These are phyloP conservation scores for Apocrypta bakeri DNA, from an alignment of 1,140 invertebrate species.

Conservation along the genomic window DNA sequence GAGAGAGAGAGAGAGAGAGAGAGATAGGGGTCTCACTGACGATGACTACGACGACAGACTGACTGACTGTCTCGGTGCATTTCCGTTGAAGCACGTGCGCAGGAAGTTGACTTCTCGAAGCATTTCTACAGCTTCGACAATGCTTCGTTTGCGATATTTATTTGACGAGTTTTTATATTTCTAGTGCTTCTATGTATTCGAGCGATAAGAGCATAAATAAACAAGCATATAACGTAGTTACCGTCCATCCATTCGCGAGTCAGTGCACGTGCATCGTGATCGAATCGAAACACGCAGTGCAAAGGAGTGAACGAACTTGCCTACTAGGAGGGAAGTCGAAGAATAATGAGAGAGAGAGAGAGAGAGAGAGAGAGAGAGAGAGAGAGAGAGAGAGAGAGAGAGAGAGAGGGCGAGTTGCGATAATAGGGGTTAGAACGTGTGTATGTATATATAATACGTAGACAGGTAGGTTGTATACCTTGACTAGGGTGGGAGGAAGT, in stretches of 20 bases:
- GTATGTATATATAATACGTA: too few relatives aligned
- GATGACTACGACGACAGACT: constrained; percentile 16
- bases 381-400: too few relatives aligned
- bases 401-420: background rate
- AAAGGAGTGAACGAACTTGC: background rate
- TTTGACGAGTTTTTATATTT: background rate
- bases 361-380: too few relatives aligned
- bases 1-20: constrained; percentile 27
- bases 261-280: background rate
- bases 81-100: constrained; percentile 38
- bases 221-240: too few relatives aligned
- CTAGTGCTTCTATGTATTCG: background rate
- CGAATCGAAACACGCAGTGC: background rate
- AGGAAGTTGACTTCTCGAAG: constrained; percentile 14
- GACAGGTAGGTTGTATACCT: background rate
- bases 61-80: constrained; percentile 30
- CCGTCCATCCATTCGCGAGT: background rate
- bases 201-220: too few relatives aligned
- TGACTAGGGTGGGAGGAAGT: background rate
- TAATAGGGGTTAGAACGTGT: constrained; percentile 8
- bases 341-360: constrained; percentile 6
- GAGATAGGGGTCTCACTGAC: background rate
- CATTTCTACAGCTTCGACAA: background rate
- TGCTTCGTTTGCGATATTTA: background rate
- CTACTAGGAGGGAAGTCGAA: background rate